Base-by-base conservation (phyloP, 2,888 invertebrate genomes). In the Caenorhabditis angaria region DNA sequence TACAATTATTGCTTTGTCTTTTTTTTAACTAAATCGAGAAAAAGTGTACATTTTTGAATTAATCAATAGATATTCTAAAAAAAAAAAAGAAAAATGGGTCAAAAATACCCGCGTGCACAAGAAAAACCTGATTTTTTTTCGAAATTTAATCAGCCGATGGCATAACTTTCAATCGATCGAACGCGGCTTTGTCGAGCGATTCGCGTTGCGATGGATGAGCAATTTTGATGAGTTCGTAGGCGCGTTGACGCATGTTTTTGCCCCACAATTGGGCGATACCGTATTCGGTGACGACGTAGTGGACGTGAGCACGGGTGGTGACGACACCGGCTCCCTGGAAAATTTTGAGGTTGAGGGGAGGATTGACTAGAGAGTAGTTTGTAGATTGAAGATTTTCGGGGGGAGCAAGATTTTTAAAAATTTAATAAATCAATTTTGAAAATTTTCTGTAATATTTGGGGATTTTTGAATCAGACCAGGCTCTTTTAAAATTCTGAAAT, bases 251-350 rank as follows among this genome's bases (percentile, higher is more conserved):
- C 61, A 95, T 90, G 20, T 92, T 92, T 89, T 94, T 94, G 50
- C 96, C 96, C 88, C 95, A 95, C 57, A 96, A 89, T 66, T 92
- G 90, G 0, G 95, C 95, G 79, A 95, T 93, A 20, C 96, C 96
- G 80, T 93, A 91, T 88, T 96, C 96, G 0, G 96, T 96, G 0
- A 95, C 95, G 2, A 96, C 91, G 88, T 95, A 96, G 88, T 95
- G 94, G 0, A 93, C 93, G 88, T 96, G 95, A 0, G 94, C 94
- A 76, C 95, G 91, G 0, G 93, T 92, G 0, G 95, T 94, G 20
- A 95, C 95, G 4, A 96, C 94, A n/a, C 95, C 95, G 69, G 93
- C 94, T 83, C 95, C 94, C 93, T 88, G 22, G 18, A 41, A 41
- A 41, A 41, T 10, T 41, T 10, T 41, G n/a, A n/a, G n/a, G n/a